A percentile compares a stretch with the other conserved stretches of the same genome.
Evolutionary conservation across 2,888 invertebrate genomes (phyloP).

Genomic region (Eristalis arbustorum): DNA sequence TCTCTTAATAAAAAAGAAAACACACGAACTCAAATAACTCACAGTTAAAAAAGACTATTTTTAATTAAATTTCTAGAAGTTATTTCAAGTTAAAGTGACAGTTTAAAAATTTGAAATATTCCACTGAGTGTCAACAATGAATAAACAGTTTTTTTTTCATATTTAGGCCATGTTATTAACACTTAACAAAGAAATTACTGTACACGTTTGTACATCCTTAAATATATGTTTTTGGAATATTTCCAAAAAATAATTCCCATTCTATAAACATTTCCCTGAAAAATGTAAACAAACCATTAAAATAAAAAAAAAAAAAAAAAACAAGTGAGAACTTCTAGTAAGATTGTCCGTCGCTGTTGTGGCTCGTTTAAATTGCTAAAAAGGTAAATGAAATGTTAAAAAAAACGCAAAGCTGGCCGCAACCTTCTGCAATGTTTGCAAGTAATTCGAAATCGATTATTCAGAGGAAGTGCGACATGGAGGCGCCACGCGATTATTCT

Average conservation of each 20-base stretch:
- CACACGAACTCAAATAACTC: neutral
- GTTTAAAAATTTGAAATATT: neutral
- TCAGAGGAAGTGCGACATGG: conserved; percentile 61
- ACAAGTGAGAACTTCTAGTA: neutral
- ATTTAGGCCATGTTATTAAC: neutral
- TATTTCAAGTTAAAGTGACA: neutral
- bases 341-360: neutral
- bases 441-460: conserved; percentile 57
- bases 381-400: neutral
- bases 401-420: neutral
- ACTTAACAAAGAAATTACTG: neutral
- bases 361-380: conserved; percentile 1
- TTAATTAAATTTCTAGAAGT: neutral
- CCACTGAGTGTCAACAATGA: neutral
- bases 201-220: neutral
- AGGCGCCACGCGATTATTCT: conserved; percentile 64
- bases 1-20: neutral
- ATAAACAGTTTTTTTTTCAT: neutral
- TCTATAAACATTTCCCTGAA: conserved; percentile 8
- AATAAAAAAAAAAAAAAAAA: neutral
- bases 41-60: neutral
- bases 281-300: conserved; percentile 39
- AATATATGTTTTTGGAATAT: conserved; percentile 24
- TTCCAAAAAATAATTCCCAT: conserved; percentile 28
- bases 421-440: conserved; percentile 30